Conservation (phyloP, 92 coral and sea anemone species). For the Anthopleura xanthogrammica region DNA sequence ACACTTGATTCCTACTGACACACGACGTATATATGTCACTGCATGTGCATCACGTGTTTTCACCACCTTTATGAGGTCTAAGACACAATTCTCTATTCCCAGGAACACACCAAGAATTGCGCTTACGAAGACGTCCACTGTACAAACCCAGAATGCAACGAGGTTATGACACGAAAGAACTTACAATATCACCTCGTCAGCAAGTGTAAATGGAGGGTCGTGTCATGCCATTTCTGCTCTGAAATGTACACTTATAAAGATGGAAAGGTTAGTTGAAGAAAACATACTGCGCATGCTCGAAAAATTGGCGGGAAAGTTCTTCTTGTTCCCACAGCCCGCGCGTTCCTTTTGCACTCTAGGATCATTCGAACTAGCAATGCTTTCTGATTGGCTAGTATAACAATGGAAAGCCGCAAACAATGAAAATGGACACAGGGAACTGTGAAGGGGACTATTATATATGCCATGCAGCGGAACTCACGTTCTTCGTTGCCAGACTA, state of each 20-base stretch:
- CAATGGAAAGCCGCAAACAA: no score
- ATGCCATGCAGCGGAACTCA: no score
- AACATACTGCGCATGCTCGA: background rate
- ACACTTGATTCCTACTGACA: background rate
- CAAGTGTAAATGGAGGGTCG: constrained; percentile 95
- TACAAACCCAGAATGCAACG: constrained; percentile 89
- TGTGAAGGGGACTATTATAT: no score
- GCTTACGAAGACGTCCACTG: constrained; percentile 91
- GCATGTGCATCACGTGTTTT: background rate
- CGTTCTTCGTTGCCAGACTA: no score
- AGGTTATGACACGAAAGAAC: constrained; percentile 77
- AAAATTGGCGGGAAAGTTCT: no score
- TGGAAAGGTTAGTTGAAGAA: constrained; percentile 69
- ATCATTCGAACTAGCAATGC: no score
- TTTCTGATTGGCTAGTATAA: no score
- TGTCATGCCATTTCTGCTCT: constrained; percentile 91
- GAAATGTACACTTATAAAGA: constrained; percentile 97
- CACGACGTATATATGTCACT: background rate
- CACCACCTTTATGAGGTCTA: background rate
- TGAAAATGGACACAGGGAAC: no score
- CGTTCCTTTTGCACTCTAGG: no score
- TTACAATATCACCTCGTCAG: constrained; percentile 90
- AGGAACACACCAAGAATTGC: constrained; percentile 95
- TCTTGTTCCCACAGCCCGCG: no score
- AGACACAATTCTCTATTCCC: background rate